Conservation (phyloP, 2,888 invertebrate species). For the Andricus quercusramuli region DNA sequence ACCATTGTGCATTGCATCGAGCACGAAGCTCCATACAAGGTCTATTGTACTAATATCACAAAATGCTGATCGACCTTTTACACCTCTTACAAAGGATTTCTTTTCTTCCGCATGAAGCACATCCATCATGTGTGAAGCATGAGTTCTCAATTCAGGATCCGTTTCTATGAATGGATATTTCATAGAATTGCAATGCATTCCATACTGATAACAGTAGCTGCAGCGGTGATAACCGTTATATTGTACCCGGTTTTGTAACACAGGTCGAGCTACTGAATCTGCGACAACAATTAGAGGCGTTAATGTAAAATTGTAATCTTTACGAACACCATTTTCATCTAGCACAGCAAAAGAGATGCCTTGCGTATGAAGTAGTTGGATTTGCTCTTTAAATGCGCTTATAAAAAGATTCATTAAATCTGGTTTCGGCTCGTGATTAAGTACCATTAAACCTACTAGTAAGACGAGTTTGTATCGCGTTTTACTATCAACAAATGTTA, state of each 20-base stretch:
- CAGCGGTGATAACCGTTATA: slow-evolving; percentile 40
- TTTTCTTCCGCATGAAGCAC: slow-evolving; percentile 4
- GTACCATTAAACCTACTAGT: not conserved
- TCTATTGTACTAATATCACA: slow-evolving; percentile 3
- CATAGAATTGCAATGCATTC: slow-evolving; percentile 16
- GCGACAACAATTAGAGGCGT: slow-evolving; percentile 46
- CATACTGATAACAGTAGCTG: no score
- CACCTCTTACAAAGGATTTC: not conserved
- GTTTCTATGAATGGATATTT: slow-evolving; percentile 27
- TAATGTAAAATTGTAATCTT: not conserved
- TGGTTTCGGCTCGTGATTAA: slow-evolving; percentile 11
- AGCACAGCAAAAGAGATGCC: no score
- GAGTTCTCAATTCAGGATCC: slow-evolving; percentile 38
- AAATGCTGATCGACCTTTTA: slow-evolving; percentile 36
- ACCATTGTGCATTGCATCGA: not conserved
- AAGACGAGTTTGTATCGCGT: not conserved
- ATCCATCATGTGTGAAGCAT: slow-evolving; percentile 21
- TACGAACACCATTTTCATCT: not conserved
- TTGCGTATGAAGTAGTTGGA: not conserved
- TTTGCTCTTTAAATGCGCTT: not conserved
- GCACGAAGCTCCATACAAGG: slow-evolving; percentile 25
- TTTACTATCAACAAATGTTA: not conserved
- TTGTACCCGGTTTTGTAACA: no score
- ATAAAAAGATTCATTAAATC: not conserved
- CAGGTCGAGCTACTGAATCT: slow-evolving; percentile 52